These are phyloP conservation scores for Sebastes minor DNA, from an alignment of 2,797 vertebrate genomes.

Conservation along the genomic window DNA sequence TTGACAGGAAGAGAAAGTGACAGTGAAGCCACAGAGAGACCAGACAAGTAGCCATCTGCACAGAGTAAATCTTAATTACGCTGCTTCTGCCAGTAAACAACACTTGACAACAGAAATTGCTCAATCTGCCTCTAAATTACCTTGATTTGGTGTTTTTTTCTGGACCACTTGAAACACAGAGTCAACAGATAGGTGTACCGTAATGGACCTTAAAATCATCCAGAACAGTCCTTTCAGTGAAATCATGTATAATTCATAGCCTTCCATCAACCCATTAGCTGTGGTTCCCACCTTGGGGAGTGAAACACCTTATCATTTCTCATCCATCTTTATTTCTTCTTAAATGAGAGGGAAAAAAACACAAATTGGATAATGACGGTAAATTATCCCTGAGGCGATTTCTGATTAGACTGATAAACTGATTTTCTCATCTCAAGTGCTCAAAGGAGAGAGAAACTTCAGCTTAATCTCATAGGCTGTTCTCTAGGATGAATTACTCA, in stretches of 20 bases:
- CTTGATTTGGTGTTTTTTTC: not conserved
- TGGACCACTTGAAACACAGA: conserved; percentile 12
- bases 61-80: conserved; percentile 5
- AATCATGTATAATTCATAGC: conserved; percentile 65
- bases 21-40: not conserved
- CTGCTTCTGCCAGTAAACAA: conserved; percentile 10
- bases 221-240: conserved; percentile 39
- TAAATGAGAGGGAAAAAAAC: conserved; percentile 8
- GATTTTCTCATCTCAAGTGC: not conserved
- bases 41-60: not conserved
- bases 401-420: not conserved
- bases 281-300: conserved; percentile 18
- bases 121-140: conserved; percentile 13
- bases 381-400: conserved; percentile 3
- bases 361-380: conserved; percentile 1
- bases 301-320: conserved; percentile 2
- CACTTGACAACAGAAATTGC: not conserved
- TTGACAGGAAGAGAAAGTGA: not conserved
- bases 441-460: not conserved
- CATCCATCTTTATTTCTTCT: conserved; percentile 16
- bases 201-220: conserved; percentile 54
- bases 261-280: conserved; percentile 47
- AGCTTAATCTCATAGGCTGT: not conserved
- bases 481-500: conserved; percentile 6
- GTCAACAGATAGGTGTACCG: conserved; percentile 6